phyloP scores from a whole-genome alignment of 2,888 invertebrate genomes.

The Monopis laevigella region DNA sequence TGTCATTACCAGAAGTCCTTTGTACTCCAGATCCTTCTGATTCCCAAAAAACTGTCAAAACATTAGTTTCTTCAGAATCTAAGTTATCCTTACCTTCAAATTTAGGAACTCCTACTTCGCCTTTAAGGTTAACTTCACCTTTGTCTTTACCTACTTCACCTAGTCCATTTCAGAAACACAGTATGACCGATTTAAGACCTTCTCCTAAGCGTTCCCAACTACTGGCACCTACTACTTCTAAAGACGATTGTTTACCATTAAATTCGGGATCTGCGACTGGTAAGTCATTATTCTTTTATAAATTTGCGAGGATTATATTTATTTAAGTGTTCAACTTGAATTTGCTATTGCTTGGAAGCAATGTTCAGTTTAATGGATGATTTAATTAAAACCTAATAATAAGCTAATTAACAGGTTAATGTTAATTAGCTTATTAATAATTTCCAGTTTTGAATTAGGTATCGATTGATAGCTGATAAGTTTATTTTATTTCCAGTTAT shows the following conservation, averaged over 20 bases:
- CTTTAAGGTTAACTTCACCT: conserved; percentile 43
- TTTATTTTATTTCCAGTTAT: no score
- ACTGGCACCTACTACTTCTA: conserved; percentile 3
- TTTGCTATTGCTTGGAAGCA: no score
- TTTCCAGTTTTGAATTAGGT: no score
- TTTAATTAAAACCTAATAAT: no score
- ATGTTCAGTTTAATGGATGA: no score
- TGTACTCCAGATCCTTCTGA: conserved; percentile 37
- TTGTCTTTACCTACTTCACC: conserved; percentile 45
- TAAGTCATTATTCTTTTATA: no score
- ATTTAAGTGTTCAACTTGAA: no score
- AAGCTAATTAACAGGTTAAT: no score
- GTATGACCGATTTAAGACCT: conserved; percentile 26
- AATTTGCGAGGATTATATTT: no score
- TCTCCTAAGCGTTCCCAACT: conserved; percentile 27
- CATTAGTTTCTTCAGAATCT: conserved; percentile 43
- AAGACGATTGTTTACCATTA: background rate
- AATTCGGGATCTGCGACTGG: conserved; percentile 44
- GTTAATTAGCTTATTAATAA: no score
- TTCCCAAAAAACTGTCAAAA: conserved; percentile 27
- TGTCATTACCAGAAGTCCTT: conserved; percentile 47
- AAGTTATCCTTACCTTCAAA: conserved; percentile 48
- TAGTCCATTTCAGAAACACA: conserved; percentile 37
- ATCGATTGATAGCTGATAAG: no score
- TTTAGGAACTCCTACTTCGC: conserved; percentile 50